Base-by-base conservation (phyloP, 2,797 vertebrate species). In the Pogoniulus pusillus region DNA sequence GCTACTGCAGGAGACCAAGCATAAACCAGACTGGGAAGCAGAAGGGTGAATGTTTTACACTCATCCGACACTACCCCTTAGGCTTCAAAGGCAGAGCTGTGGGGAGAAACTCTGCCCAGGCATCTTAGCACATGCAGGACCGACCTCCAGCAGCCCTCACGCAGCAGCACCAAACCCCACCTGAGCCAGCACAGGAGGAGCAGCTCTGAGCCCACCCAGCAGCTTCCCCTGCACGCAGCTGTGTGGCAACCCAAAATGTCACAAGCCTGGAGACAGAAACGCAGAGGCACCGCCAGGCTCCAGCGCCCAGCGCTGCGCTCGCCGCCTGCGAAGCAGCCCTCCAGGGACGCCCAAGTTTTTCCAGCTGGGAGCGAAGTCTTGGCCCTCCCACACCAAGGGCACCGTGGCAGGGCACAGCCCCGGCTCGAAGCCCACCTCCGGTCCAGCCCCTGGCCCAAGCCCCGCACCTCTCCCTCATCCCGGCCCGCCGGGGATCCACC, bases 101-200 rank as follows among this genome's bases (percentile, higher is more conserved):
- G 1, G 27, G 57, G 29, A 15, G 43, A 1, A 6, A 58, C 10
- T 5, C 58, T 14, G 45, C 14, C 53, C 5, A 1, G 51, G 70
- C n/a, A 51, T 10, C 57, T 12, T 16, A 0, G 3, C 15, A 12
- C 6, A 6, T 2, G n/a, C 87, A 18, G 27, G 29, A 7, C 30
- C 5, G 43, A 43, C 62, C 43, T 5, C 43, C 53, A 4, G 20
- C 43, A 15, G 7, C 71, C n/a, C 15, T 18, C 2, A 5, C 43
- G 4, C 39, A 27, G 0, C 19, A 2, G 1, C 8, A 4, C 7
- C 0, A 6, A 39, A 34, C 51, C 4, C 6, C 43, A 15, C 29
- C 49, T 1, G 29, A 22, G 57, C 34, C 47, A 9, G 22, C 3
- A 1, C 32, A 6, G 3, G 26, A 7, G 3, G 5, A 43, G 51